Conservation (phyloP, 2,888 invertebrate genomes). For the Synergus itoensis region DNA sequence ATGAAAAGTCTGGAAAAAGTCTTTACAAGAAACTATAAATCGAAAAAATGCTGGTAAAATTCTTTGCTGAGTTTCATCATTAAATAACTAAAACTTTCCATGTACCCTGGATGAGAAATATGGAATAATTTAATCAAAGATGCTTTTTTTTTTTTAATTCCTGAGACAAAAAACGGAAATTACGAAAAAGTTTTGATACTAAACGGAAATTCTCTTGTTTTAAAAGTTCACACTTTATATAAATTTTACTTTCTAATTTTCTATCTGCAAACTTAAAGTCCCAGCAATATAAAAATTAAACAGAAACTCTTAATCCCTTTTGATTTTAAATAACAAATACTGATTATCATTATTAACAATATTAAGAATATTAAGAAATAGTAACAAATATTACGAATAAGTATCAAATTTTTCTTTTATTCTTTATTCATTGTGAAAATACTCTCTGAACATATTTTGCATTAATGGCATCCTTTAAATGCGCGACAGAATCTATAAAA, state of each 20-base stretch:
- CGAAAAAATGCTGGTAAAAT: background rate
- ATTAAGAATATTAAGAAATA: no score
- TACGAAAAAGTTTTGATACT: background rate
- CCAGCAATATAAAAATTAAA: no score
- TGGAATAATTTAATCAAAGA: background rate
- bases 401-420: no score
- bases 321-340: no score
- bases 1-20: background rate
- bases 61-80: background rate
- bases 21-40: background rate
- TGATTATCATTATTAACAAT: no score
- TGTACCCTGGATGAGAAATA: background rate
- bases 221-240: background rate
- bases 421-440: background rate
- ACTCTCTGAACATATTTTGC: background rate
- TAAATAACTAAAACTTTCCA: background rate
- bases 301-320: no score
- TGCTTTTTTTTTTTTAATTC: background rate
- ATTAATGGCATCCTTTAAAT: slow-evolving; percentile 27
- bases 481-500: background rate
- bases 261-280: no score
- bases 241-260: background rate
- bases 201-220: background rate
- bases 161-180: background rate
- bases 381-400: no score